Percentiles rank a stretch among this genome's conserved stretches.
phyloP scores from a whole-genome alignment of 2,113 vertebrate genomes.

The Miniopterus natalensis region DNA sequence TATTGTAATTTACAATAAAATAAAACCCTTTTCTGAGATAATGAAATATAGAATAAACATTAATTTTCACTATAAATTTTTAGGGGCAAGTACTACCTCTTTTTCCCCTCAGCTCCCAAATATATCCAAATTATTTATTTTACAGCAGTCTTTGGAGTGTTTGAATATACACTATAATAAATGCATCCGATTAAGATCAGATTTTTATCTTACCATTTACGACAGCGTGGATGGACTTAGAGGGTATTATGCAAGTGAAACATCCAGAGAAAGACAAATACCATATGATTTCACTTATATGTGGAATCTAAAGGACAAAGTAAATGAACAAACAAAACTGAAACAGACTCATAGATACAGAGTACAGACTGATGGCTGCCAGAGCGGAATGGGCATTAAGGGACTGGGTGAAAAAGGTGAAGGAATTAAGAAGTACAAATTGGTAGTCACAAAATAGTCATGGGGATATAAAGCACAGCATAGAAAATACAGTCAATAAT shows the following conservation, averaged over 20 bases:
- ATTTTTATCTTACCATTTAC: neutral
- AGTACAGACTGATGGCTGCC: neutral
- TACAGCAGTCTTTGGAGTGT: neutral
- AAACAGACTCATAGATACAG: neutral
- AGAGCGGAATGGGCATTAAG: neutral
- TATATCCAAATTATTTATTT: conserved; percentile 27
- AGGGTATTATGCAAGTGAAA: neutral
- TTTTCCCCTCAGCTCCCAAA: neutral
- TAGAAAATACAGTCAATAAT: neutral
- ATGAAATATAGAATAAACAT: conserved; percentile 41
- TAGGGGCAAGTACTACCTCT: neutral
- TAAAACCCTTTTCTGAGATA: conserved; percentile 5
- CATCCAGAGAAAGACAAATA: neutral
- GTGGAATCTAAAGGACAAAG: neutral
- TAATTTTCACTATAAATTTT: conserved; percentile 43
- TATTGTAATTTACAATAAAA: conserved; percentile 34
- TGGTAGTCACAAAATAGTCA: neutral
- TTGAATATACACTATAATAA: conserved; percentile 30
- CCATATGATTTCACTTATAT: neutral
- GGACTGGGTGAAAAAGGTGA: neutral
- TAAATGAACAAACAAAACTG: neutral
- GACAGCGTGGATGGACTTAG: neutral
- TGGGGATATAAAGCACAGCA: neutral
- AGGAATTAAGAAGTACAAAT: neutral
- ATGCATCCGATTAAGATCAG: neutral